phyloP scores from a whole-genome alignment of 2,797 vertebrate species.

The Pipistrellus pygmaeus region DNA sequence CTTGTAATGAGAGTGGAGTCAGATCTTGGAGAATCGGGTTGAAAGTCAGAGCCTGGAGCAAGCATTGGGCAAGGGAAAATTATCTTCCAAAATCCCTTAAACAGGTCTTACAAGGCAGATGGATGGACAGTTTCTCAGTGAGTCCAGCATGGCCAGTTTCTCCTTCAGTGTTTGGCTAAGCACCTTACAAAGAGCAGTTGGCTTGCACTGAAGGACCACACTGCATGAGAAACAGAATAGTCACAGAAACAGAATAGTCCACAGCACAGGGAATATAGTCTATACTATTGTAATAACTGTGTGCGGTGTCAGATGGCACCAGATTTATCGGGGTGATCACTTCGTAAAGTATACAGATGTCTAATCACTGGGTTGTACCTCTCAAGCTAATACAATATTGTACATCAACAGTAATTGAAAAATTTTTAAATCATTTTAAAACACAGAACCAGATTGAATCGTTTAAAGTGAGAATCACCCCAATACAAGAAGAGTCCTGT shows the following conservation, averaged over 20 bases:
- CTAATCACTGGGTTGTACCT: neutral
- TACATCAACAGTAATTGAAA: neutral
- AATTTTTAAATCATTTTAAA: too few relatives aligned
- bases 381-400: neutral
- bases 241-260: too few relatives aligned
- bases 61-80: neutral
- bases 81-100: neutral
- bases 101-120: neutral
- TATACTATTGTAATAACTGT: neutral
- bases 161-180: neutral
- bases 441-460: neutral
- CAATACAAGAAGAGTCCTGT: neutral
- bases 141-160: neutral
- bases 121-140: neutral
- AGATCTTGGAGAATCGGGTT: neutral
- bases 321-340: neutral
- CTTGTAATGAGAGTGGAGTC: neutral
- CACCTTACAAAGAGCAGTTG: neutral
- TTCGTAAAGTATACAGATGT: neutral
- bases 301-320: neutral
- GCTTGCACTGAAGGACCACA: neutral
- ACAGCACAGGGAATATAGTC: too few relatives aligned
- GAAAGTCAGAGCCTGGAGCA: conserved; percentile 1
- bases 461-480: neutral
- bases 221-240: neutral